Base-by-base conservation (phyloP, 2,888 invertebrate genomes). In the Glyphotaelius pellucidus region DNA sequence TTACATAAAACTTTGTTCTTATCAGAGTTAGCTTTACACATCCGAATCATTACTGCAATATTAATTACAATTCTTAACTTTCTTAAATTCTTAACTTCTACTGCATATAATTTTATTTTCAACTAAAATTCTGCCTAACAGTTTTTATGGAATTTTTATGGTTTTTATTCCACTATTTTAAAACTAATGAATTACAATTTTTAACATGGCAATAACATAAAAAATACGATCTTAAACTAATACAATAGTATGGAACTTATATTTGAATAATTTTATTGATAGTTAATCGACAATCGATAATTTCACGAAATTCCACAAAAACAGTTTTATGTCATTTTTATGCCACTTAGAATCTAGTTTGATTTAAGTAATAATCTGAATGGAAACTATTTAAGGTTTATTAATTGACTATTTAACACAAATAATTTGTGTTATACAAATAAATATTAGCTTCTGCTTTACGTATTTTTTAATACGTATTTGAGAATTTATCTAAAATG, bases 61-160 rank as follows among this genome's bases (percentile, higher is more conserved):
- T 89, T 89, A 80, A 80, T 89, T 89, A 89, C 88, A 88, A 88
- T 88, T 67, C 67, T 42, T 42, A 42, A 12, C 42, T 42, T 42
- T 42, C 11, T 42, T 42, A 42, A 42, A 38, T 38, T 38, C 42
- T 32, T 25, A 67, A 32, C 30, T 35, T 3, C 15, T 79, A 15
- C 42, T 88, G 32, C 88, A 79, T 80, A 47, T 86, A 86, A n/a
- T 86, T 86, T 47, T 86, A 38, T 67, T 35, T 89, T 89, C 80
- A 38, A 47, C 25, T 47, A 52, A 87, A 89, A 89, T 80, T 15
- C 80, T 79, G n/a, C 79, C 38, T 35, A 35, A 35, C 35, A 88
- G 88, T 79, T 79, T 79, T 80, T 89, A 79, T 79, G 15, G n/a
- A 38, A 79, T n/a, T 79, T 35, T 79, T 89, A 1, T 89, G 80